phyloP scores from a whole-genome alignment of 2,797 vertebrate species.

The Apogon hyalosoma region DNA sequence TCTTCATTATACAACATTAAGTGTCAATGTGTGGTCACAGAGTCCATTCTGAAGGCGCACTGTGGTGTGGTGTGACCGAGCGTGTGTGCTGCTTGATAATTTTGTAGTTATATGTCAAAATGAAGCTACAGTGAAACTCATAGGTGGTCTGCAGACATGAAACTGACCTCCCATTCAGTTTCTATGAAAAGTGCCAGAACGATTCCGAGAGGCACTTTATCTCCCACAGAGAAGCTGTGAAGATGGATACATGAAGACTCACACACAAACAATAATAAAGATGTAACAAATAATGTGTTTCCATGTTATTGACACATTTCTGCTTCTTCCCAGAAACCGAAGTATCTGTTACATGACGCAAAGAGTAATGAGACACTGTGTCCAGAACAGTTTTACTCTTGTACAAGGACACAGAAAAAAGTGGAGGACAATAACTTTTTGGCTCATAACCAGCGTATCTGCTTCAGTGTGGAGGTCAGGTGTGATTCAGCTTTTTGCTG shows the following conservation, averaged over 20 bases:
- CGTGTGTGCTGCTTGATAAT: constrained; percentile 31
- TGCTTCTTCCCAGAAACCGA: constrained; percentile 44
- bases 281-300: neutral
- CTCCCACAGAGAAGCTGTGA: constrained; percentile 33
- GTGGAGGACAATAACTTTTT: neutral
- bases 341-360: neutral
- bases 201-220: constrained; percentile 57
- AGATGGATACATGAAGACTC: neutral
- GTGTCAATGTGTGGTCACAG: neutral
- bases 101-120: constrained; percentile 28
- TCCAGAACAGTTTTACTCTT: constrained; percentile 2
- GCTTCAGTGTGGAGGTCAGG: neutral
- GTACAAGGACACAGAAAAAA: neutral
- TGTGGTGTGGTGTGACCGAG: constrained; percentile 5
- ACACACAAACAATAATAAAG: constrained; percentile 6
- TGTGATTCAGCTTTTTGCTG: neutral
- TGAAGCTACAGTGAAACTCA: constrained; percentile 12
- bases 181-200: constrained; percentile 43
- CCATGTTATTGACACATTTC: constrained; percentile 4
- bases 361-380: constrained; percentile 4
- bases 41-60: constrained; percentile 3
- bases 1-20: constrained; percentile 8
- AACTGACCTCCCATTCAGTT: constrained; percentile 19
- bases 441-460: neutral
- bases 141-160: constrained; percentile 37